Evolutionary conservation across 2,113 vertebrate species (phyloP), one percentile per base, ranked within the genome.

Genomic region (Sylvietta virens): DNA sequence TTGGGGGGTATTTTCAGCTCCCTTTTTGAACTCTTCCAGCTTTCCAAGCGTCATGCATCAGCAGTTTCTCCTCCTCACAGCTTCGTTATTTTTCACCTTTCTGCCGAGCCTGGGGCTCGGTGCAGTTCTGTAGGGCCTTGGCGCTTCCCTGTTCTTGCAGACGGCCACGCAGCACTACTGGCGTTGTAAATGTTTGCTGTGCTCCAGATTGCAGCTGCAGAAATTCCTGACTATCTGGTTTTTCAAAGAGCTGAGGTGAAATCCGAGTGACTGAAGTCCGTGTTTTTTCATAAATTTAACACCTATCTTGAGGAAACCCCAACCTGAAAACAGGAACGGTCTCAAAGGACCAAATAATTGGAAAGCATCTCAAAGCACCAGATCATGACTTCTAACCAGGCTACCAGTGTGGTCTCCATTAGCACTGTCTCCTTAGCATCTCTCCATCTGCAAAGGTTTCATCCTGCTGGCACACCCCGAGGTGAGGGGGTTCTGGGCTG

Each of bases 221-320:
- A 97, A 96, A 96, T 92, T 95, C 88, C 94, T 85, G 88, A 82
- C 90, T 90, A 96, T 93, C 91, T 91, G 45, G 11, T 78, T 94
- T 94, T 87, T 54, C 45, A 48, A 88, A 94, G 66, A 73, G 76
- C 65, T 16, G 57, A 88, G 76, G 76, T 84, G 61, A 94, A 96
- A 92, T 53, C 65, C 0, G 15, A 84, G 72, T 0, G 0, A 86
- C 56, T 83, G 12, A 72, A 94, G 44, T 23, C 51, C 72, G 83
- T 44, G 3, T 33, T 85, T 86, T 84, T 85, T n/a, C 15, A 74
- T 30, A 13, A 71, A 87, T 20, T 35, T 61, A 90, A 79, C 57
- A 28, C 53, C 48, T 90, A 95, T 65, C 85, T 80, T 90, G 88
- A 90, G 80, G 82, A 96, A 95, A 88, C 17, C 54, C 58, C 67